Base-by-base conservation (phyloP, 2,888 invertebrate genomes). In the Chaitophorus viminalis region DNA sequence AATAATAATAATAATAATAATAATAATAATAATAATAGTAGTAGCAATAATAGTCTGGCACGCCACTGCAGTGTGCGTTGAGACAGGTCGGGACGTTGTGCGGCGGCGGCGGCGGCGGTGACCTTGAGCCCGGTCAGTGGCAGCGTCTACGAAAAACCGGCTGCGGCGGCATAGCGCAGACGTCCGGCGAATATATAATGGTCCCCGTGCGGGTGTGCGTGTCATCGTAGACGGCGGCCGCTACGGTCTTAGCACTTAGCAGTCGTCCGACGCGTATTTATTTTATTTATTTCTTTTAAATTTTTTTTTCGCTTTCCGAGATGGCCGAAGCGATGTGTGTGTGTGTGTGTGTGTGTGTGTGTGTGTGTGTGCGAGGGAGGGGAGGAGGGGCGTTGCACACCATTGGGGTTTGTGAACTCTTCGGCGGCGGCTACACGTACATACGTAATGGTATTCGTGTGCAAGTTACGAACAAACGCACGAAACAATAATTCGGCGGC, bases 51-150 rank as follows among this genome's bases (percentile, higher is more conserved):
- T 77, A 39, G 87, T 87, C 81, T 87, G 87, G 87, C 87, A 81
- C 87, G 87, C 60, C 87, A 87, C 78, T 81, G 79, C 81, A 52
- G 31, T 60, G 75, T 75, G 17, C 65, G 87, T 87, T 87, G 87
- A 81, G 87, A 87, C 87, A 87, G 87, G 87, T 87, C 87, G 79
- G 87, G 87, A 87, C 74, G 87, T 74, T 46, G 86, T 54, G 76
- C 72, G 79, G 81, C 39, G 68, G 87, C 75, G 87, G 81, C 87
- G 36, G 76, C 72, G 79, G 81, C 39, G 68, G 87, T 81, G 87
- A 87, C 87, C 87, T 87, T 87, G 87, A 87, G 81, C 60, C 87
- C 87, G 87, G 87, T 87, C 87, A 87, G 87, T 81, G 87, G 87
- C 87, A 52, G 87, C 87, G 87, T 87, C 87, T 79, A 87, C 87